Base-by-base conservation (phyloP, 2,797 vertebrate genomes). In the Fistularia tabacaria region DNA sequence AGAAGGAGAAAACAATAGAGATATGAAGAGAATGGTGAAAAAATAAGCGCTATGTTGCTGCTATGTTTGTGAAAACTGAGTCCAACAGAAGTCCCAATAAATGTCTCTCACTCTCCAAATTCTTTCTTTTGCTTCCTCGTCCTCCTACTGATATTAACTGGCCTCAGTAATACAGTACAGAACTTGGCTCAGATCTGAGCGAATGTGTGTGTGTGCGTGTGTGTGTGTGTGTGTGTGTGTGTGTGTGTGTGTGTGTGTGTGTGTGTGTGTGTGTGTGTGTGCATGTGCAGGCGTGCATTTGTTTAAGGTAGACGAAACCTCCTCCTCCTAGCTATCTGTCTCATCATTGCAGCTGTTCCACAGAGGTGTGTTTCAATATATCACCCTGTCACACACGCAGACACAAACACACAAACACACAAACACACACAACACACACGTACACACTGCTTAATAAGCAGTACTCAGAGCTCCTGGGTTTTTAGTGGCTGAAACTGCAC, bases 321-420 rank as follows among this genome's bases (percentile, higher is more conserved):
- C 79, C 82, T 85, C 82, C 85, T 85, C 81, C 83, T 82, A 73
- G 76, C 79, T 86, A 85, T 85, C 85, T 71, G 79, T 84, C 85
- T 89, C 87, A 89, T 89, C 85, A 87, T 89, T 87, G 85, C 87
- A 87, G 87, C 84, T 86, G 85, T 85, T 87, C 84, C 82, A 81
- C 80, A 79, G 83, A 87, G 85, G 84, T 87, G 85, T 84, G 83
- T 86, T 89, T 86, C 87, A 87, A 89, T 89, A 89, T 87, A 87
- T 87, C 85, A 87, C 79, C 69, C 83, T 86, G 81, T 81, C 82
- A 66, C 80, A 71, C 71, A 65, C 73, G 66, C 77, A 76, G 71
- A 61, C 68, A 69, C 57, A 69, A 66, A 67, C 64, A 70, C 59
- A 53, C 83, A 85, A 78, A 80, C 81, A 69, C 79, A 72, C 69